These are phyloP conservation scores for Gopherus flavomarginatus DNA, from an alignment of 2,113 vertebrate genomes.

Conservation along the genomic window DNA sequence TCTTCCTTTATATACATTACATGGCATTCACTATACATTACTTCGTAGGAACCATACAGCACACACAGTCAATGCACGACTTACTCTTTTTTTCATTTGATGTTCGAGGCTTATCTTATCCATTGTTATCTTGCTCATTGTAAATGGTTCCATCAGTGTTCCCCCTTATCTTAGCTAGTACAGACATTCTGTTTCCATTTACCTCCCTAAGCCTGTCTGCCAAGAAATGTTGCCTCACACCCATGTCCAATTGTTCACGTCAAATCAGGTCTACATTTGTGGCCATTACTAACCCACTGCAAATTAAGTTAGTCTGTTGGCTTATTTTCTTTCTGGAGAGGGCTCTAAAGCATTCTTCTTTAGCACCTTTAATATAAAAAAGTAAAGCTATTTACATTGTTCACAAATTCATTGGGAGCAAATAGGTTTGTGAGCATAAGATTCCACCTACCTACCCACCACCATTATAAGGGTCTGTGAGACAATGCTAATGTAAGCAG, in stretches of 20 bases:
- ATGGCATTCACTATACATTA: not conserved
- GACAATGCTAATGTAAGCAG: too few species aligned
- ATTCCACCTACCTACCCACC: not conserved
- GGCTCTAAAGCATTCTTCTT: conserved; percentile 46
- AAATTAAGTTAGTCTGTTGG: not conserved
- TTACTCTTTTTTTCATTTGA: not conserved
- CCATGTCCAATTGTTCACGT: not conserved
- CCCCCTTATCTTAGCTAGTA: not conserved
- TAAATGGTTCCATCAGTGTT: not conserved
- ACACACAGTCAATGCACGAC: not conserved
- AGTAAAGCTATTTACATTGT: conserved; percentile 26
- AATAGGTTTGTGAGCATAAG: not conserved
- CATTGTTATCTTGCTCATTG: not conserved
- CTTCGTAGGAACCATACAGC: not conserved
- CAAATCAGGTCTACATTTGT: not conserved
- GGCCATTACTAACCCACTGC: conserved; percentile 5
- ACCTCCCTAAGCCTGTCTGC: not conserved
- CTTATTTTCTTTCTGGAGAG: not conserved
- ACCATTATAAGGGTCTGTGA: not conserved
- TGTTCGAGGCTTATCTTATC: not conserved
- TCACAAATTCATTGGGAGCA: not conserved
- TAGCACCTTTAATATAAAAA: conserved; percentile 20
- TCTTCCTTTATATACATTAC: not conserved
- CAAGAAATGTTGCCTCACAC: not conserved
- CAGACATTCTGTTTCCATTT: not conserved